Evolutionary conservation across 2,113 vertebrate species (phyloP), one percentile per base, ranked within the genome.

Genomic region (Solenodon paradoxus): DNA sequence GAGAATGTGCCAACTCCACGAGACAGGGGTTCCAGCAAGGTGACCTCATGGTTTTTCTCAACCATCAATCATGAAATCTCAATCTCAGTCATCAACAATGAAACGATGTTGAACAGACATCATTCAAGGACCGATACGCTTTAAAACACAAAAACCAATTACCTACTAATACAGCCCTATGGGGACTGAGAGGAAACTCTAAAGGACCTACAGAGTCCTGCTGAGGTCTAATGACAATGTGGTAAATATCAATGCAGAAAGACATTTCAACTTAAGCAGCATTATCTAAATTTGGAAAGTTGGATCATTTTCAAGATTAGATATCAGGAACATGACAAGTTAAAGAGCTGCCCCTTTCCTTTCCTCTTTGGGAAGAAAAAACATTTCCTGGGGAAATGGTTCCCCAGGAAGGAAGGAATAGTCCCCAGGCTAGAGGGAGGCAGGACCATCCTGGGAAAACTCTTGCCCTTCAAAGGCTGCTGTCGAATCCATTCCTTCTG

Each of bases 231-330:
- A 0, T 0, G 40, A 59, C 11, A 8, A 42, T 26, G 71, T 0
- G n/a, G n/a, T n/a, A n/a, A n/a, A n/a, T n/a, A n/a, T n/a, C n/a
- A n/a, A n/a, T n/a, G n/a, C n/a, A n/a, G n/a, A 22, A 45, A 95
- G 84, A 53, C 40, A 45, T 17, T n/a, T 42, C 63, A 92, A 47
- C 72, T 74, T 91, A 88, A 79, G 19, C 9, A 30, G 49, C 3
- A 22, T 71, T 89, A 79, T 89, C 92, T 91, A 82, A 71, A 90
- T 78, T 49, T 38, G 15, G 32, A 69, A 88, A 79, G 74, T 13
- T 95, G 86, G 82, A 53, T 66, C 38, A 0, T 2, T 53, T 86
- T 71, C 96, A 90, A 86, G n/a, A 22, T 7, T 4, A 63, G 42
- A 71, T 71, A 49, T 32, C 10, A n/a, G 92, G 45, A 90, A 61